Evolutionary conservation across 2,888 invertebrate species (phyloP), one percentile per base, ranked within the genome.

Genomic region (Timandra comae): DNA sequence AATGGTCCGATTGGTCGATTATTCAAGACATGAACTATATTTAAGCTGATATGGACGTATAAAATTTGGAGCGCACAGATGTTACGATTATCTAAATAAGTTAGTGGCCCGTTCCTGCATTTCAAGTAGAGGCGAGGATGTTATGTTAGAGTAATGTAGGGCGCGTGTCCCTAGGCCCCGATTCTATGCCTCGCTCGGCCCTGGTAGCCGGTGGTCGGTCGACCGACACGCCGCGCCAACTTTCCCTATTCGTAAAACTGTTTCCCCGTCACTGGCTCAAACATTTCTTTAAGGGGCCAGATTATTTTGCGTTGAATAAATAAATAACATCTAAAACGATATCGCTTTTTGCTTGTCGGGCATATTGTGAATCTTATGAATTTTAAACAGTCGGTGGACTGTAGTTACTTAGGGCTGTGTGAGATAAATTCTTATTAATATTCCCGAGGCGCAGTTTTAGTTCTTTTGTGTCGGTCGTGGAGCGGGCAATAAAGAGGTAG

Each of bases 401-500:
- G 47, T 37, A 47, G 55, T 51, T 56, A 46, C 50, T 56, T 58
- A 59, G 53, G 55, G 56, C 49, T 51, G 53, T 38, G 48, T 52
- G 60, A 64, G 64, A 74, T 71, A 73, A 75, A 69, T 70, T 68
- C 68, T 69, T 76, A 74, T 78, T 78, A 77, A 76, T 74, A 77
- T 79, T 74, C 69, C 64, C 60, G 59, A 46, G 59, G 66, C 57
- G 61, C 46, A 57, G 64, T 70, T 72, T 74, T 65, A 69, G 59
- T 72, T 72, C 74, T 77, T 80, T 81, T 82, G 80, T 81, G 70
- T 78, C 59, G 37, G 35, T 56, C 61, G 62, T 64, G 60, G 56
- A 47, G 63, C 64, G 56, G 65, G 77, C 79, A 78, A 77, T 80
- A 79, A 80, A 78, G 79, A 73, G 75, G 70, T 70, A 71, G 76